Evolutionary conservation across 1,140 invertebrate species (phyloP), one percentile per base, ranked within the genome.

Genomic region (Orussus abietinus): DNA sequence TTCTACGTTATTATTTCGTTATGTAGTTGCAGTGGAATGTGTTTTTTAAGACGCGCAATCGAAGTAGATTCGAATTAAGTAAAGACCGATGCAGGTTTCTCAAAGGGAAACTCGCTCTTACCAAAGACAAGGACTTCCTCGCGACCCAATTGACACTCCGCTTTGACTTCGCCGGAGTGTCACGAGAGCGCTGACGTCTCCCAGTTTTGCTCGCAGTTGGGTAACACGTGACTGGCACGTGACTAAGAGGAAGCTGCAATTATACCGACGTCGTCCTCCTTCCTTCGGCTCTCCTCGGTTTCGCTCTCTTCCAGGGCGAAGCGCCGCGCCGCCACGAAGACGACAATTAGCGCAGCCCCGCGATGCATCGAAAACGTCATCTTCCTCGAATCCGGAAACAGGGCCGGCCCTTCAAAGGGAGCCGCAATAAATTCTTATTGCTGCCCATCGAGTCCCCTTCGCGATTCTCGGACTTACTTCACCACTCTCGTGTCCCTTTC

Each of bases 221-320:
- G 55, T 58, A 67, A 56, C 62, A 62, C 59, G 59, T 60, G 60
- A 67, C 54, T 53, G 63, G 64, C 64, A 66, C 63, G 63, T 66
- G 65, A 68, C 63, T 60, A 63, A 64, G 60, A 66, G 65, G 61
- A 66, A 62, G 57, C 57, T 57, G 65, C 62, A 66, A 68, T 68
- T 66, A 65, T 53, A 61, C 61, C 57, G 51, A n/a, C 47, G 37
- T 45, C 43, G 42, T 52, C 53, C 45, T 44, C 44, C 44, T 49
- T 55, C 38, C 45, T 42, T 41, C 29, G 41, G 49, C 42, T 48
- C 42, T 51, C 45, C 36, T 48, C 51, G 28, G 30, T 32, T 42
- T 55, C 28, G 34, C 34, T 45, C 47, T 41, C 30, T 39, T 38
- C 35, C 14, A 36, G 19, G 19, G 19, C 43, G 37, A 28, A 9